Conservation (phyloP, 2,888 invertebrate genomes). For the Agonopterix arenella region DNA sequence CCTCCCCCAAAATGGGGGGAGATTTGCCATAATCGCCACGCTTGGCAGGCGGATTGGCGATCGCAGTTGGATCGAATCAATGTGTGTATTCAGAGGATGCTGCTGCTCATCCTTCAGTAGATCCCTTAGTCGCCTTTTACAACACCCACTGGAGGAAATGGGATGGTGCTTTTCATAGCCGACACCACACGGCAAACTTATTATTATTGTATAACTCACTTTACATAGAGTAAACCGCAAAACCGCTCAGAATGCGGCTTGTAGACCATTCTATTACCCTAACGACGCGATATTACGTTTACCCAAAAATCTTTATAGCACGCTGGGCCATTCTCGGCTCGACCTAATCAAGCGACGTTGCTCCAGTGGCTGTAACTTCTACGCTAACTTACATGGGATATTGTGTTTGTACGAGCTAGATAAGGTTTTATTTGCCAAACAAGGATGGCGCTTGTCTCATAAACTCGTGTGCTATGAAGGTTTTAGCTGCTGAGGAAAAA, state of each 20-base stretch:
- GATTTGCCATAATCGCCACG: no score
- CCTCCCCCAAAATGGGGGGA: no score
- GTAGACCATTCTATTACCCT: slow-evolving; percentile 61
- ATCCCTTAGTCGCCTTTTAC: no score
- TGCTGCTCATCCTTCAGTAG: no score
- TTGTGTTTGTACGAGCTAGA: slow-evolving; percentile 22
- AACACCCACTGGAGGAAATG: no score
- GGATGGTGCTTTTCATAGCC: no score
- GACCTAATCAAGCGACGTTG: slow-evolving; percentile 62
- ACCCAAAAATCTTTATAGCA: slow-evolving; percentile 68
- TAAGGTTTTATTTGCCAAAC: slow-evolving; percentile 15
- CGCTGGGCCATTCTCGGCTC: slow-evolving; percentile 47
- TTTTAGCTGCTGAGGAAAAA: neutral
- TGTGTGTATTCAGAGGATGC: no score
- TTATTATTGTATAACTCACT: neutral
- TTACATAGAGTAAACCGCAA: neutral
- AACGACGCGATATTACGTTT: slow-evolving; percentile 70
- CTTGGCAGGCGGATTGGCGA: no score
- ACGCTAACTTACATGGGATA: slow-evolving; percentile 17
- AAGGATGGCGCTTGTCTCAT: neutral
- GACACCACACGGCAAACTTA: no score
- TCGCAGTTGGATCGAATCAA: no score
- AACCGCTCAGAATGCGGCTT: slow-evolving; percentile 17
- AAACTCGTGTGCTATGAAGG: neutral
- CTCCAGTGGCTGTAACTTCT: slow-evolving; percentile 20